A percentile compares a stretch with the other conserved stretches of the same genome.
phyloP scores from a whole-genome alignment of 2,113 vertebrate genomes.

The Merops nubicus region DNA sequence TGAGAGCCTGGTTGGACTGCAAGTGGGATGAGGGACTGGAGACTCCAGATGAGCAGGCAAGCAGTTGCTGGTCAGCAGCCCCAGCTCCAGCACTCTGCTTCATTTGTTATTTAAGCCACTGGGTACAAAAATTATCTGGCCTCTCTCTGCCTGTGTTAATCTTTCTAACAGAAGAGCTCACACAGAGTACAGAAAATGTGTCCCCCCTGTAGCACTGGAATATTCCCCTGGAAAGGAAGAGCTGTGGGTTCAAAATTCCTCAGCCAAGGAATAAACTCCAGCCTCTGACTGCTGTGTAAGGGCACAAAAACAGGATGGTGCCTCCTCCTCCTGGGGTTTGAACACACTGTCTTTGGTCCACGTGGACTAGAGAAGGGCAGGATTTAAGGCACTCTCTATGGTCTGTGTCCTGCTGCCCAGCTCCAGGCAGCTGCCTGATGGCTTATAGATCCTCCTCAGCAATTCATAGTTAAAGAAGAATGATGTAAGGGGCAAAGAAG shows the following conservation, averaged over 20 bases:
- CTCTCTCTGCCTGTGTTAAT: not conserved
- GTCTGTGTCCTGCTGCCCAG: rapidly evolving
- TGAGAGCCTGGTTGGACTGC: not conserved
- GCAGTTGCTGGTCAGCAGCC: not conserved
- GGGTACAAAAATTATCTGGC: not conserved
- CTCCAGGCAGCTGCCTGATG: not conserved
- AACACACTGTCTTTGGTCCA: no score
- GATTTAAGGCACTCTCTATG: not conserved
- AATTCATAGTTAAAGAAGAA: not conserved
- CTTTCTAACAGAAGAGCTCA: not conserved
- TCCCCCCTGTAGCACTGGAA: no score
- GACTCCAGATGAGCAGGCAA: not conserved
- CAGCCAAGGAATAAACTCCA: not conserved
- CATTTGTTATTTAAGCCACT: not conserved
- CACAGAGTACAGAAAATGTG: not conserved
- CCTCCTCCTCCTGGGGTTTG: not conserved
- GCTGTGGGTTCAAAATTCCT: not conserved
- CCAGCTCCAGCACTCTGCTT: not conserved
- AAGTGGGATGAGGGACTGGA: not conserved
- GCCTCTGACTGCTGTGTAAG: not conserved
- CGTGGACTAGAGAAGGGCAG: not conserved
- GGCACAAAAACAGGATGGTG: not conserved
- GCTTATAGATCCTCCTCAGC: not conserved
- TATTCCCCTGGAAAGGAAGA: not conserved
- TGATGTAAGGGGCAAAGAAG: not conserved